Percentiles rank a stretch among this genome's conserved stretches.
Conservation (phyloP, 2,797 vertebrate species). For the Bovichtus diacanthus region DNA sequence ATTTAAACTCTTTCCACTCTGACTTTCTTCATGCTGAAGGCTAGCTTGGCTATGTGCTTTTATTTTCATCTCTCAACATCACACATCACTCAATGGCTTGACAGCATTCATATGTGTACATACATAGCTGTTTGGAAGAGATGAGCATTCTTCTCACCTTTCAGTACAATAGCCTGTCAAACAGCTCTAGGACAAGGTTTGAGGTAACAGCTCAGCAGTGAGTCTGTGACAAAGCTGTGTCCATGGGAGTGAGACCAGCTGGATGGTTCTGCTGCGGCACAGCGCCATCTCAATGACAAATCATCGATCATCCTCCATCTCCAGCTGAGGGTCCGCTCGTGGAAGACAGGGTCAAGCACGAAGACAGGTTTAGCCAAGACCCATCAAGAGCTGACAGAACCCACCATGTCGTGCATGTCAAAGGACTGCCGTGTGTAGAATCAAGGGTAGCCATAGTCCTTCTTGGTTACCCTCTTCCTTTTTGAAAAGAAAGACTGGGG, state of each 20-base stretch:
- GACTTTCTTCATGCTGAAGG: neutral
- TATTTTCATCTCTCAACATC: neutral
- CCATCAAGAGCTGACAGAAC: conserved; percentile 37
- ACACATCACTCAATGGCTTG: neutral
- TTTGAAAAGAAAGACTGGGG: neutral
- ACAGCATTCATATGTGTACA: conserved; percentile 11
- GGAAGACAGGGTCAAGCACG: conserved; percentile 41
- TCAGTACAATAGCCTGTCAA: conserved; percentile 16
- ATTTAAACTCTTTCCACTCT: neutral
- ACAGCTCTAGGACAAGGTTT: conserved; percentile 1
- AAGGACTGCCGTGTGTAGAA: neutral
- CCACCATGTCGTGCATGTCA: conserved; percentile 14
- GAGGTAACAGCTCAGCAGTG: neutral
- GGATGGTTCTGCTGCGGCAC: conserved; percentile 35
- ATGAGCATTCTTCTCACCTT: conserved; percentile 1
- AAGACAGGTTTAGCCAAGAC: conserved; percentile 32
- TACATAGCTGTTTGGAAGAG: neutral
- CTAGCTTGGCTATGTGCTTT: neutral
- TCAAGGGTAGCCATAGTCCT: neutral
- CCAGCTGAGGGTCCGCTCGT: conserved; percentile 13
- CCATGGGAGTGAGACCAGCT: conserved; percentile 56
- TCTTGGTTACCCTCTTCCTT: neutral
- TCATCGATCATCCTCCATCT: conserved; percentile 57
- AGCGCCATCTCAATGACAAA: conserved; percentile 35
- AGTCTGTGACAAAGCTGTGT: conserved; percentile 20